These are phyloP conservation scores for Scaptomyza tumidula DNA, from an alignment of 2,888 invertebrate genomes.

Conservation along the genomic window DNA sequence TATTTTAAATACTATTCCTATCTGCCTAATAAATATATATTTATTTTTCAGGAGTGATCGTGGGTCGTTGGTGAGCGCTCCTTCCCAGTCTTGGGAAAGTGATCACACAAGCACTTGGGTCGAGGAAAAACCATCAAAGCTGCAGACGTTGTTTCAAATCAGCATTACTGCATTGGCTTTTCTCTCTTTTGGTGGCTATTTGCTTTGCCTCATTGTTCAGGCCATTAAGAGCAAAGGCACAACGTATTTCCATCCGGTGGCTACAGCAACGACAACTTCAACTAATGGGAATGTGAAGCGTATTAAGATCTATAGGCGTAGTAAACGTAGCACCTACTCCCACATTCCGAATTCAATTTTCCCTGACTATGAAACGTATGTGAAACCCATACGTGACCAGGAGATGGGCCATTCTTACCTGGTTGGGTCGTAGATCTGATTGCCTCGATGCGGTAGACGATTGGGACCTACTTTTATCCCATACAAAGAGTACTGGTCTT, in stretches of 20 bases:
- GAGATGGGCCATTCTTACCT: conserved; percentile 73
- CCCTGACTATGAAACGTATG: conserved; percentile 57
- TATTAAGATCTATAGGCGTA: conserved; percentile 82
- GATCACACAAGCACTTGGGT: conserved; percentile 45
- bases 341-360: conserved; percentile 18
- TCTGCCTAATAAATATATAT: background rate
- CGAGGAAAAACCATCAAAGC: conserved; percentile 86
- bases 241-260: conserved; percentile 83
- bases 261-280: conserved; percentile 70
- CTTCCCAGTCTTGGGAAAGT: conserved; percentile 30
- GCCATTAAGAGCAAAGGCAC: conserved; percentile 89
- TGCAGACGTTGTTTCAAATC: conserved; percentile 91
- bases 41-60: conserved; percentile 16
- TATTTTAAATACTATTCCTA: conserved; percentile 26
- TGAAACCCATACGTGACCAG: conserved; percentile 54
- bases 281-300: conserved; percentile 76
- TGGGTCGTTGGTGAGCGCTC: conserved; percentile 8
- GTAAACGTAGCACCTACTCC: conserved; percentile 40
- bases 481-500: conserved; percentile 89
- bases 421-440: conserved; percentile 85
- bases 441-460: conserved; percentile 85
- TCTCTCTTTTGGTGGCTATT: conserved; percentile 93
- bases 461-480: conserved; percentile 88
- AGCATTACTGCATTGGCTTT: conserved; percentile 92
- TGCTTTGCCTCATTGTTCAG: conserved; percentile 91